These are phyloP conservation scores for Cheilosia urbana DNA, from an alignment of 2,888 invertebrate genomes.

Conservation along the genomic window DNA sequence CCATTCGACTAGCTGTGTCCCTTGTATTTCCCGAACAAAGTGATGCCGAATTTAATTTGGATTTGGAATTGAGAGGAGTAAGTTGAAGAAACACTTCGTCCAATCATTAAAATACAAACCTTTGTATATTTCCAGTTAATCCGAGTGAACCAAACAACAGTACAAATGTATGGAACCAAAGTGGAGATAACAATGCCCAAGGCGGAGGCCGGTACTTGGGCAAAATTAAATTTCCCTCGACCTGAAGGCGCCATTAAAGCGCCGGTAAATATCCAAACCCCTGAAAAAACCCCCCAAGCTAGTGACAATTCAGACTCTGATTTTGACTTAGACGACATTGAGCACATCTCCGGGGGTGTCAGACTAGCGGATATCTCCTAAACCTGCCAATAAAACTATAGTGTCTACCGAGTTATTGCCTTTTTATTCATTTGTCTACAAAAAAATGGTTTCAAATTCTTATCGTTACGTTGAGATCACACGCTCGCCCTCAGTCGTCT, in stretches of 20 bases:
- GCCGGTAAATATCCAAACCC: constrained; percentile 16
- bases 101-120: background rate
- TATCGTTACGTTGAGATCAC: background rate
- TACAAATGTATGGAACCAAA: constrained; percentile 93
- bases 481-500: constrained; percentile 76
- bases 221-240: constrained; percentile 88
- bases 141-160: constrained; percentile 88
- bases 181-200: constrained; percentile 96
- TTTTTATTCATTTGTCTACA: constrained; percentile 38
- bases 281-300: constrained; percentile 73
- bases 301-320: constrained; percentile 85
- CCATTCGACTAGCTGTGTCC: constrained; percentile 90
- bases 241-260: constrained; percentile 51
- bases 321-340: constrained; percentile 90
- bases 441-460: constrained; percentile 20
- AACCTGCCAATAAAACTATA: background rate
- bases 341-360: constrained; percentile 81
- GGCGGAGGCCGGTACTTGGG: constrained; percentile 93
- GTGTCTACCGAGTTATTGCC: background rate
- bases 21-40: constrained; percentile 91
- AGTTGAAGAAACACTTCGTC: constrained; percentile 77
- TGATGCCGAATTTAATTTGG: constrained; percentile 89
- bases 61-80: constrained; percentile 93
- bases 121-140: constrained; percentile 87
- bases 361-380: constrained; percentile 78